A percentile compares a stretch with the other conserved stretches of the same genome.
Conservation (phyloP, 2,113 vertebrate genomes). For the Mohoua ochrocephala region DNA sequence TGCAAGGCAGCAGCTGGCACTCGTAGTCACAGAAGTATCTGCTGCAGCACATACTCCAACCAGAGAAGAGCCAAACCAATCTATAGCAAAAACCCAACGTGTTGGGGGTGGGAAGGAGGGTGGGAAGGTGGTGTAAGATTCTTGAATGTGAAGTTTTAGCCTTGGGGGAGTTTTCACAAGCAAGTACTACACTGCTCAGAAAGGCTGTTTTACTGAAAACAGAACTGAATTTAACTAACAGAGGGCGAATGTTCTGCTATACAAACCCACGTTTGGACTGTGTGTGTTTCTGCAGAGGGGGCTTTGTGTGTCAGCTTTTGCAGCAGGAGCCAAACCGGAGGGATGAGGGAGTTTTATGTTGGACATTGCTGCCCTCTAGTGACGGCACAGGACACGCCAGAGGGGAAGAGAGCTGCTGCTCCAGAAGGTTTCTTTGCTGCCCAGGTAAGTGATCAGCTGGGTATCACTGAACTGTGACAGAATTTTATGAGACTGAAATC, state of each 20-base stretch:
- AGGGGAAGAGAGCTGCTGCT: neutral
- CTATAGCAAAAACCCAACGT: neutral
- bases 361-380: conserved; percentile 70
- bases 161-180: neutral
- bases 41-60: neutral
- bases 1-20: neutral
- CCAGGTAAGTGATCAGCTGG: no score
- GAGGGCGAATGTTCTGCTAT: neutral
- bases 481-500: neutral
- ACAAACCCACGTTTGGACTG: conserved; percentile 37
- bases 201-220: neutral
- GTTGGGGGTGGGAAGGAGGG: no score
- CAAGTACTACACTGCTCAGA: neutral
- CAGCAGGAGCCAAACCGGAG: neutral
- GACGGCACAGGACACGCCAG: neutral
- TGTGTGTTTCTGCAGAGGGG: neutral
- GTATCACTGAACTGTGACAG: neutral
- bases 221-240: conserved; percentile 17
- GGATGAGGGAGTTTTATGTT: neutral
- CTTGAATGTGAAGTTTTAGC: neutral
- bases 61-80: neutral
- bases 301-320: neutral
- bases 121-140: neutral
- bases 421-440: neutral
- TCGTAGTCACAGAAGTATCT: neutral